phyloP scores from a whole-genome alignment of 2,888 invertebrate genomes.

The Tenthredo mesomela region DNA sequence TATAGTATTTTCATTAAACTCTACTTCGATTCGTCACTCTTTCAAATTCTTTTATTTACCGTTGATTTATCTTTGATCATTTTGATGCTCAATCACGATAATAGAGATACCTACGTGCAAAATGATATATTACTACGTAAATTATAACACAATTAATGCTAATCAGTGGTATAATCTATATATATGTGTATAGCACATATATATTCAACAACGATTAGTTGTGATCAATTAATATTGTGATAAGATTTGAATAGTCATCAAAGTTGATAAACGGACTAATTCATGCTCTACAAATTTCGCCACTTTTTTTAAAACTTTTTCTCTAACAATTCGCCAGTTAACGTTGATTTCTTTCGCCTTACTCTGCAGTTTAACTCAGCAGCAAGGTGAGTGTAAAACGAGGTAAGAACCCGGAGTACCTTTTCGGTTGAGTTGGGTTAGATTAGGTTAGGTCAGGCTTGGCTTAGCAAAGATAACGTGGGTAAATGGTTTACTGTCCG shows the following conservation, averaged over 20 bases:
- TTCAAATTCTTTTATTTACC: not conserved
- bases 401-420: slow-evolving; percentile 37
- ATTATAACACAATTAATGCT: not conserved
- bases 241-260: not conserved
- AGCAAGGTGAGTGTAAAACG: slow-evolving; percentile 46
- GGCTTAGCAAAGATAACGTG: slow-evolving; percentile 48
- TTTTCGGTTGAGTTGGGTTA: slow-evolving; percentile 52
- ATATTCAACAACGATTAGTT: not conserved
- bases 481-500: slow-evolving; percentile 48
- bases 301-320: not conserved
- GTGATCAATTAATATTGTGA: not conserved
- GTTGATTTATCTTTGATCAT: not conserved
- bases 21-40: not conserved
- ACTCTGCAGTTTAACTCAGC: slow-evolving; percentile 58
- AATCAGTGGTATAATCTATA: not conserved
- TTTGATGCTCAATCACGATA: not conserved
- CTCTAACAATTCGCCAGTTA: not conserved
- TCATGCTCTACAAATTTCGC: not conserved
- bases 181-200: not conserved
- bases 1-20: not conserved
- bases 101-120: not conserved
- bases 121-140: not conserved
- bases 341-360: slow-evolving; percentile 34
- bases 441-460: slow-evolving; percentile 45
- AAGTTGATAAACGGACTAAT: not conserved